phyloP scores from a whole-genome alignment of 2,888 invertebrate species.

The Gerris lacustris region DNA sequence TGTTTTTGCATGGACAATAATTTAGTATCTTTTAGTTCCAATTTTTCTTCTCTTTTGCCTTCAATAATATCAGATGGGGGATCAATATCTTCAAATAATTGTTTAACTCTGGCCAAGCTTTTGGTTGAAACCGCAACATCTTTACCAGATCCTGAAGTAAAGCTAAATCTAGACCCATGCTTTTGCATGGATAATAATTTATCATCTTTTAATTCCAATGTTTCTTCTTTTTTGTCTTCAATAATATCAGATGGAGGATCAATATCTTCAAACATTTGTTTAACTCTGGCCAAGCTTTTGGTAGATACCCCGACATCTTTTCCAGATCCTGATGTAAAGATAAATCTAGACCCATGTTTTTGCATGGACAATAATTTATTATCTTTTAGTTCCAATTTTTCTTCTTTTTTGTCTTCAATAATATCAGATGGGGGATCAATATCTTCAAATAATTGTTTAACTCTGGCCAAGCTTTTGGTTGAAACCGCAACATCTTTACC shows the following conservation, averaged over 20 bases:
- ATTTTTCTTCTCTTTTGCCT: too few relatives aligned
- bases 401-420: background rate
- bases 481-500: background rate
- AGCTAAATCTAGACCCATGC: background rate
- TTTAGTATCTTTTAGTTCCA: too few relatives aligned
- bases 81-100: constrained; percentile 7
- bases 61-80: too few relatives aligned
- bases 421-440: background rate
- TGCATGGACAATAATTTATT: too few relatives aligned
- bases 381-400: too few relatives aligned
- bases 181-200: background rate
- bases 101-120: constrained; percentile 4
- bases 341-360: background rate
- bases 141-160: background rate
- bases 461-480: background rate
- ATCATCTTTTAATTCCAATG: background rate
- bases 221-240: background rate
- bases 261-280: background rate
- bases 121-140: constrained; percentile 8
- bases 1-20: too few relatives aligned
- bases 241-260: background rate
- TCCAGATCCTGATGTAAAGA: background rate
- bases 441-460: background rate
- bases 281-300: background rate
- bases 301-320: background rate